Percentiles rank a stretch among this genome's conserved stretches.
These are phyloP conservation scores for Morpho helenor DNA, from an alignment of 2,888 invertebrate genomes.

Conservation along the genomic window DNA sequence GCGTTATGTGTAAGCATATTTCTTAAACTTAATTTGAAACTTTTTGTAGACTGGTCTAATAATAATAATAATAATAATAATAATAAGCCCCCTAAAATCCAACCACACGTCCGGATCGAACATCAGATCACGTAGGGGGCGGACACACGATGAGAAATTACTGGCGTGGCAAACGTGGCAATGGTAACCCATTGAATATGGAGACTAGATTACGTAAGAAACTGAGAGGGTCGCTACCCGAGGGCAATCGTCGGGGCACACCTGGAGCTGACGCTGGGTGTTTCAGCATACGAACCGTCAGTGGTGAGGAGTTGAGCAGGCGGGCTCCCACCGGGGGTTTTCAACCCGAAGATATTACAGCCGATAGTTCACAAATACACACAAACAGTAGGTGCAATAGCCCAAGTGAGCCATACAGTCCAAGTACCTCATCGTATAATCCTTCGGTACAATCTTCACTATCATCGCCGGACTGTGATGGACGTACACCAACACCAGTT, in stretches of 20 bases:
- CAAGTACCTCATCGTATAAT: slow-evolving; percentile 2
- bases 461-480: neutral
- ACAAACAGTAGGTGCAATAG: neutral
- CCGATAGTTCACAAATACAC: neutral
- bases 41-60: too few species aligned
- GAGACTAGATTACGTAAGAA: neutral
- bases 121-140: slow-evolving; percentile 14
- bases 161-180: slow-evolving; percentile 15
- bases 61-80: slow-evolving; percentile 9
- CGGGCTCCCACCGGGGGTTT: neutral
- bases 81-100: neutral
- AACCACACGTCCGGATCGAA: slow-evolving; percentile 11
- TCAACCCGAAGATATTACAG: neutral
- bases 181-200: slow-evolving; percentile 11
- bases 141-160: slow-evolving; percentile 11
- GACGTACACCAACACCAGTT: neutral
- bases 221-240: slow-evolving; percentile 3
- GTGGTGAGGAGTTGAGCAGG: neutral
- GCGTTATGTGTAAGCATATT: too few species aligned
- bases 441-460: neutral
- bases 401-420: neutral
- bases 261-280: slow-evolving; percentile 4
- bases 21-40: too few species aligned
- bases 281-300: slow-evolving; percentile 1
- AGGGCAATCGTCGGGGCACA: slow-evolving; percentile 4